A percentile compares a stretch with the other conserved stretches of the same genome.
These are phyloP conservation scores for Tetropium fuscum DNA, from an alignment of 2,888 invertebrate species.

Conservation along the genomic window DNA sequence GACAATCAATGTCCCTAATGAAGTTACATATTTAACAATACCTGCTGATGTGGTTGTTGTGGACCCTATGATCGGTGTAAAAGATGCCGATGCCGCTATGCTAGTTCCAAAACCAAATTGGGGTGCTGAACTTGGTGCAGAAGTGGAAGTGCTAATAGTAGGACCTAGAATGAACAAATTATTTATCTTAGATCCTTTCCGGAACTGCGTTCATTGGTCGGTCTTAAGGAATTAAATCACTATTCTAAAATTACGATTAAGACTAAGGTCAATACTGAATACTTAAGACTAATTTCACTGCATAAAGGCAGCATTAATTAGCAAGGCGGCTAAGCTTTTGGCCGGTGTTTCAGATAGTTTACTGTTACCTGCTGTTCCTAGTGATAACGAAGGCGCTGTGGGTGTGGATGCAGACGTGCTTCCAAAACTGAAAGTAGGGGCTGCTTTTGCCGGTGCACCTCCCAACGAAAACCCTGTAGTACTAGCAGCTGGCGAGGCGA, in stretches of 20 bases:
- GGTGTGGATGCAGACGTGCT: conserved; percentile 62
- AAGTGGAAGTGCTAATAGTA: too few relatives aligned
- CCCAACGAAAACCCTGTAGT: conserved; percentile 13
- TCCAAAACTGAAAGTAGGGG: conserved; percentile 49
- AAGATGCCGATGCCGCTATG: conserved; percentile 34
- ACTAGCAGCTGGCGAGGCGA: conserved; percentile 11
- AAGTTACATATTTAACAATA: conserved; percentile 13
- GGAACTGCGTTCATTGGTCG: too few relatives aligned
- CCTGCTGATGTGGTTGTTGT: conserved; percentile 33
- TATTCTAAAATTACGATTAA: too few relatives aligned
- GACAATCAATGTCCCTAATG: too few relatives aligned
- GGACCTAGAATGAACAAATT: too few relatives aligned
- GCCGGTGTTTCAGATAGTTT: too few relatives aligned
- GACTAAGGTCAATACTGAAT: background rate
- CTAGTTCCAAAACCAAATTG: conserved; percentile 40
- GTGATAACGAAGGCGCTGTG: conserved; percentile 57
- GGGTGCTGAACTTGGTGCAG: conserved; percentile 36
- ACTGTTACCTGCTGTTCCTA: conserved; percentile 49
- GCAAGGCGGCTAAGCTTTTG: too few relatives aligned
- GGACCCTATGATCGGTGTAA: conserved; percentile 41
- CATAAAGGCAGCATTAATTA: too few relatives aligned
- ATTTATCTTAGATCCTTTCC: too few relatives aligned
- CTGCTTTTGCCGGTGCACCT: conserved; percentile 38
- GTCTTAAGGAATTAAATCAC: too few relatives aligned
- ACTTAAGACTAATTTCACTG: too few relatives aligned